A percentile compares a stretch with the other conserved stretches of the same genome.
Evolutionary conservation across 1,140 invertebrate genomes (phyloP).

Genomic region (Bombus pyrosoma): DNA sequence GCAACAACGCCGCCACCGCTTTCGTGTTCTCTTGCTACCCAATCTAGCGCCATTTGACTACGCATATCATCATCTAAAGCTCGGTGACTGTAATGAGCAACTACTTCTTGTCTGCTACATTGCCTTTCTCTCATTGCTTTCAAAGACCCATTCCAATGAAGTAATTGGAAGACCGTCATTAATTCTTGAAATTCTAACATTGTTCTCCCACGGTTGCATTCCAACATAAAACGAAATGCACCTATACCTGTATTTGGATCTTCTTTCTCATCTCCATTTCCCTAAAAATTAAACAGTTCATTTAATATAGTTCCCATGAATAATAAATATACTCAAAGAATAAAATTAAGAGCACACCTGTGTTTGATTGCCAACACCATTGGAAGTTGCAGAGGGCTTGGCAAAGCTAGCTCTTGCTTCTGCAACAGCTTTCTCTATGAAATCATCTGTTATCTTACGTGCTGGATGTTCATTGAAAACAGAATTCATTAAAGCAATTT

Average conservation of each 20-base stretch:
- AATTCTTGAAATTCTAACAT: constrained; percentile 98
- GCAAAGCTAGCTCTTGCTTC: constrained; percentile 89
- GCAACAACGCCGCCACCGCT: constrained; percentile 89
- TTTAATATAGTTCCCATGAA: background rate
- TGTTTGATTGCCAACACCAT: constrained; percentile 72
- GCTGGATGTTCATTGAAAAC: constrained; percentile 98
- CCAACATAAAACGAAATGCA: constrained; percentile 97
- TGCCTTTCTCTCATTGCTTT: constrained; percentile 96
- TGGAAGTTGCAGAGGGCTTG: constrained; percentile 81
- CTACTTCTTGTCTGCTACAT: constrained; percentile 96
- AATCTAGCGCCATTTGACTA: constrained; percentile 97
- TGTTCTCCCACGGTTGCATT: constrained; percentile 95
- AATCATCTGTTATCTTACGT: constrained; percentile 95
- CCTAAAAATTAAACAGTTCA: constrained; percentile 61
- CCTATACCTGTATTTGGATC: constrained; percentile 93
- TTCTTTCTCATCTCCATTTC: constrained; percentile 86
- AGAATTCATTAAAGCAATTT: constrained; percentile 98
- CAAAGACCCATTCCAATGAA: constrained; percentile 97
- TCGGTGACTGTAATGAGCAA: constrained; percentile 96
- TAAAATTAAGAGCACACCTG: constrained; percentile 61
- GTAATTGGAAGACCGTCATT: constrained; percentile 97
- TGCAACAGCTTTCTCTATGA: constrained; percentile 95
- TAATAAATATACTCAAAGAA: background rate
- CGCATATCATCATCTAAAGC: constrained; percentile 97
- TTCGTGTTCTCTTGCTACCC: constrained; percentile 95